These are phyloP conservation scores for Amblyraja radiata DNA, from an alignment of 2,797 vertebrate genomes.

Conservation along the genomic window DNA sequence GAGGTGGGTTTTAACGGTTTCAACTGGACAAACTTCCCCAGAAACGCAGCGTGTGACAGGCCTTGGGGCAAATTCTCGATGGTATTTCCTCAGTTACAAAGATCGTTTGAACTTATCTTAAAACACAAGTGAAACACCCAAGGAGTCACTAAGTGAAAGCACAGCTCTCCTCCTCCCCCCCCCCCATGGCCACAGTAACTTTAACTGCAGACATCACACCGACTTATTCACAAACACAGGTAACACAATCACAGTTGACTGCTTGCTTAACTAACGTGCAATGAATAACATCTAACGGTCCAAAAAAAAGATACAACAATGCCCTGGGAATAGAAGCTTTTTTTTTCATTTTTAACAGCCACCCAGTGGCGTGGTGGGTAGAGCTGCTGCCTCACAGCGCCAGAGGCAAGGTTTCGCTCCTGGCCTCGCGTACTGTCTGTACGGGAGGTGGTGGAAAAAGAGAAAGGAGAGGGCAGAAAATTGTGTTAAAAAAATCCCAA, in stretches of 20 bases:
- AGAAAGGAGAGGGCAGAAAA: too few relatives aligned
- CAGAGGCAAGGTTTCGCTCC: too few relatives aligned
- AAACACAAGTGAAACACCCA: background rate
- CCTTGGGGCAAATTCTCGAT: background rate
- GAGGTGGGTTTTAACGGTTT: background rate
- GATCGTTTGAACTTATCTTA: background rate
- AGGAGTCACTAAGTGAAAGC: background rate
- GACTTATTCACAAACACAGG: background rate
- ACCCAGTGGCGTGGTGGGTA: too few relatives aligned
- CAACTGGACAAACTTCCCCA: background rate
- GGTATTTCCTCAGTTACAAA: background rate
- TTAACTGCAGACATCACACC: background rate
- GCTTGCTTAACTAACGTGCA: background rate
- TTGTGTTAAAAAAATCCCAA: too few relatives aligned
- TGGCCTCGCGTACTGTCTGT: too few relatives aligned
- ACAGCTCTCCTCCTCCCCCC: background rate
- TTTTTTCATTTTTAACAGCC: too few relatives aligned
- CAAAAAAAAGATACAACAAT: background rate
- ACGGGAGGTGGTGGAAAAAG: too few relatives aligned
- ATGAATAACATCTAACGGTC: background rate
- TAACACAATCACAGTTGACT: background rate
- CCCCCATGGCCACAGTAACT: background rate
- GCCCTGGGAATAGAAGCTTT: too few relatives aligned
- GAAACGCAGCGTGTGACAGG: background rate
- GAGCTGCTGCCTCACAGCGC: too few relatives aligned